Base-by-base conservation (phyloP, 2,888 invertebrate genomes). In the Tolmerus cingulatus region DNA sequence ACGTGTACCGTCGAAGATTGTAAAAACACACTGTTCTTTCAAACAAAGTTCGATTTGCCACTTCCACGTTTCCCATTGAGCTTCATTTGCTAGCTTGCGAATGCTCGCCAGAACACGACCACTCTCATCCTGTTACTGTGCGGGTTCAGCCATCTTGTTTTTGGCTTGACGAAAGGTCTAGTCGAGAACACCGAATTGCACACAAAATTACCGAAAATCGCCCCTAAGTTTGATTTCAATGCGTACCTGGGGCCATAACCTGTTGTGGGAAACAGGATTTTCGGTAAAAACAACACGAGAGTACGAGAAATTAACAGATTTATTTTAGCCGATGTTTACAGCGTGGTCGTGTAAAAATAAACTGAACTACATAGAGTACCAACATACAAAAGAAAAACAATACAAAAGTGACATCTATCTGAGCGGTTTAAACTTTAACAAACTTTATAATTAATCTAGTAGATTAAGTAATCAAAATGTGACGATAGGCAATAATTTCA, bases 31-130 rank as follows among this genome's bases (percentile, higher is more conserved):
- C 37, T 77, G 77, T 37, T 77, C 77, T 37, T 77, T 77, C 37
- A 77, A 77, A 37, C 77, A 77, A 34, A 77, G 37, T 77, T 34
- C 77, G n/a, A 77, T 27, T 37, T 77, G 77, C 77, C 77, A 77
- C 37, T 77, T 77, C 77, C 77, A 77, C 19, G 77, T 77, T 77
- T 77, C 77, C 30, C 30, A 77, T 77, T 77, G 77, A 37, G 34
- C 37, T n/a, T 77, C 77, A n/a, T 37, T 77, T 5, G 77, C 30
- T 37, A 77, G 37, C 34, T 77, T 77, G 30, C 77, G 30, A 34
- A 77, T 77, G 77, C 37, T 77, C 16, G 77, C 37, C 30, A 77
- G 30, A 34, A 77, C 77, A 34, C 77, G 74, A 74, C 30, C 14
- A 74, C 74, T 30, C 30, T 74, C 23, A 74, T 74, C 74, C n/a